Conservation (phyloP, 2,797 vertebrate species). For the Cryptoblepharus egeriae region DNA sequence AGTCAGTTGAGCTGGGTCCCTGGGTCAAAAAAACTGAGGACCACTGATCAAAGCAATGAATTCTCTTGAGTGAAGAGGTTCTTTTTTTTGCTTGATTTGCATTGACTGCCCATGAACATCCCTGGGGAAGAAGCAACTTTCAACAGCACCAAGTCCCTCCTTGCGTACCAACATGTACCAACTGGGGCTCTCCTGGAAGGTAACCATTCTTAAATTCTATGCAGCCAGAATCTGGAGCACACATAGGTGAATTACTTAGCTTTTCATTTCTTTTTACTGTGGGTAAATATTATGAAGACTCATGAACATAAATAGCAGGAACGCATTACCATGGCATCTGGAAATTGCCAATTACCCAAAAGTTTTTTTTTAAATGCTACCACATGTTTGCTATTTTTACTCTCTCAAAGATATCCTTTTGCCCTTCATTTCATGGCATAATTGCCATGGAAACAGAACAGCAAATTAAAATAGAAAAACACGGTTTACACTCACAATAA, state of each 20-base stretch:
- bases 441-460: constrained; percentile 80
- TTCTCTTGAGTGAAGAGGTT: not conserved
- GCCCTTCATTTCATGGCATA: constrained; percentile 67
- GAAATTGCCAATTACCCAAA: constrained; percentile 55
- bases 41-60: too few species aligned
- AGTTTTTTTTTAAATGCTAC: not conserved
- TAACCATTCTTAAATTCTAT: constrained; percentile 8
- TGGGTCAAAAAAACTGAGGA: too few species aligned
- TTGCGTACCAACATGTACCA: not conserved
- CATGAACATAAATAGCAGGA: constrained; percentile 52
- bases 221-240: constrained; percentile 1
- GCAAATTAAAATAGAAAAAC: constrained; percentile 76
- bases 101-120: not conserved
- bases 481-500: constrained; percentile 67
- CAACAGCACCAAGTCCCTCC: constrained; percentile 6
- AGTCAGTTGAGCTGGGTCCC: too few species aligned
- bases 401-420: constrained; percentile 52
- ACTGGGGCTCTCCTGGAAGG: constrained; percentile 44
- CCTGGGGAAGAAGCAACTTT: not conserved
- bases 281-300: constrained; percentile 49
- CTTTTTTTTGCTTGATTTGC: not conserved
- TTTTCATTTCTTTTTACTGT: constrained; percentile 32
- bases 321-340: constrained; percentile 50
- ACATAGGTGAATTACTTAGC: not conserved
- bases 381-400: constrained; percentile 58